These are phyloP conservation scores for Sus cebifrons DNA, from an alignment of 2,797 vertebrate genomes.

Conservation along the genomic window DNA sequence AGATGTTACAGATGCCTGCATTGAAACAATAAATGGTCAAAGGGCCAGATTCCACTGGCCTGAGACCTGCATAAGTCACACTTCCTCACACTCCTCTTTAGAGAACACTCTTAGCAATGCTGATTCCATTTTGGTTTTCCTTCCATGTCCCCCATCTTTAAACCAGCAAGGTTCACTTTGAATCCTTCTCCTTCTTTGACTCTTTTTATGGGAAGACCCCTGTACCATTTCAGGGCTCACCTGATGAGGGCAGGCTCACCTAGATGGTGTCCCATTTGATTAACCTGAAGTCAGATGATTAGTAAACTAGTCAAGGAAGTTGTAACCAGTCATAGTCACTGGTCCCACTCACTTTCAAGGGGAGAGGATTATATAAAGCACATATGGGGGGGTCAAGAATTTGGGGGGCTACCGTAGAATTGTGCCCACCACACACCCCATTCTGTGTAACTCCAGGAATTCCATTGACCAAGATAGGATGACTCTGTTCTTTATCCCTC, in stretches of 20 bases:
- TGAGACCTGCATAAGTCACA: background rate
- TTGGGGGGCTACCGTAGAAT: background rate
- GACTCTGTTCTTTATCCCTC: background rate
- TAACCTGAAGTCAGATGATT: background rate
- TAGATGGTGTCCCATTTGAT: background rate
- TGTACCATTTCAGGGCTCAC: background rate
- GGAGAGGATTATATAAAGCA: background rate
- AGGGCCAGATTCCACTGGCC: background rate
- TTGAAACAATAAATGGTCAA: background rate
- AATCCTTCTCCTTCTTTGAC: background rate
- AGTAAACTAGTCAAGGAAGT: background rate
- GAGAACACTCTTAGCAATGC: background rate
- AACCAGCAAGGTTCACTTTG: background rate
- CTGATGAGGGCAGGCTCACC: background rate
- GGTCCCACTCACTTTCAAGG: background rate
- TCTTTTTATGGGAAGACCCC: background rate
- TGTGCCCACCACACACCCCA: background rate
- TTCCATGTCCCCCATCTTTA: background rate
- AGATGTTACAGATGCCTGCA: background rate
- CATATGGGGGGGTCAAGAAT: background rate
- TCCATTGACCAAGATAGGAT: background rate
- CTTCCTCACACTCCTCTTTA: background rate
- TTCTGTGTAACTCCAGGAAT: background rate
- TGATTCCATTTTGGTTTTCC: background rate
- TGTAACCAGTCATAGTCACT: background rate